Evolutionary conservation across 2,113 vertebrate genomes (phyloP).

Genomic region (Prietella phreatophila): DNA sequence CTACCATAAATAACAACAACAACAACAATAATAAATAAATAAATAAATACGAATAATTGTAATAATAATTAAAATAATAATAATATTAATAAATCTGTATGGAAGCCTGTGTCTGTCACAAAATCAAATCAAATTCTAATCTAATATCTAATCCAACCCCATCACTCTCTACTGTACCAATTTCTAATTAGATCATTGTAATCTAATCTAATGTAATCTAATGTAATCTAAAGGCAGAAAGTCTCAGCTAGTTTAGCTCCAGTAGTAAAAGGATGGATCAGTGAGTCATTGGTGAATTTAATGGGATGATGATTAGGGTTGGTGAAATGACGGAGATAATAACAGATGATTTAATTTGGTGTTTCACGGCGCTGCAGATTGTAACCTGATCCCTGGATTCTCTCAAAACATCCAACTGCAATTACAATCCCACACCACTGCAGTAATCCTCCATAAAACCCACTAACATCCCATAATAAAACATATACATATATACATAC

Average conservation of each 20-base stretch:
- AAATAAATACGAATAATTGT: background rate
- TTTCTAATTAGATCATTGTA: background rate
- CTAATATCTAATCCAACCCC: background rate
- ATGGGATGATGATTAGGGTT: background rate
- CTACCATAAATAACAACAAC: constrained; percentile 60
- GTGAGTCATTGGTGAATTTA: background rate
- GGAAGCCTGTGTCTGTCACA: no score
- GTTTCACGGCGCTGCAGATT: background rate
- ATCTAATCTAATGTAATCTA: background rate
- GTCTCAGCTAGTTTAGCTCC: background rate
- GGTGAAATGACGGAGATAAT: background rate
- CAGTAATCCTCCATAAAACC: background rate
- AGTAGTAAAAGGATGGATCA: background rate
- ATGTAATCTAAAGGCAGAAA: background rate
- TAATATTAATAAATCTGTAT: background rate
- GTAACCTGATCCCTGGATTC: background rate
- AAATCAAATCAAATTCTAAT: no score
- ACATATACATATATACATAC: background rate
- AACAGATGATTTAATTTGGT: background rate
- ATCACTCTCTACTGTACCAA: background rate
- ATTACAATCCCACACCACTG: background rate
- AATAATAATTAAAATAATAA: background rate
- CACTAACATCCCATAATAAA: no score
- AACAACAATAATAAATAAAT: background rate
- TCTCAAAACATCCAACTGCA: background rate